Conservation (phyloP, 2,797 vertebrate species). For the Gymnocypris eckloni region DNA sequence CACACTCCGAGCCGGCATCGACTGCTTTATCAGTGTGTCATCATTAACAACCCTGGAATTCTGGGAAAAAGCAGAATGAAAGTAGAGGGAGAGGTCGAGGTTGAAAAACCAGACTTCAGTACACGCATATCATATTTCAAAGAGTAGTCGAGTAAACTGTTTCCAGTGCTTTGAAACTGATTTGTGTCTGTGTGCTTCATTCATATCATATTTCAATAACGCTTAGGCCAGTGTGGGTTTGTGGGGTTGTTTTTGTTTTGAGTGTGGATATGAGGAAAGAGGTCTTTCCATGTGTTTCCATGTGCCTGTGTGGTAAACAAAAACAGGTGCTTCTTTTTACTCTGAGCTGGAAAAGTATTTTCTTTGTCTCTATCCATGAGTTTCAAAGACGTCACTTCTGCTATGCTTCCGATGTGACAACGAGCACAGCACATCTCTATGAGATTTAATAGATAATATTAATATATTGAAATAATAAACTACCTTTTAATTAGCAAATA, state of each 20-base stretch:
- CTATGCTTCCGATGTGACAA: too few species aligned
- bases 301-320: slow-evolving; percentile 49
- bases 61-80: slow-evolving; percentile 63
- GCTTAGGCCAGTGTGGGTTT: not conserved
- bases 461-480: too few species aligned
- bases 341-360: not conserved
- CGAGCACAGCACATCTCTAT: too few species aligned
- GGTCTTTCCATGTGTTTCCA: slow-evolving; percentile 46
- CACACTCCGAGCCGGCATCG: slow-evolving; percentile 36
- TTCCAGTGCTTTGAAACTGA: not conserved
- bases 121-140: slow-evolving; percentile 82
- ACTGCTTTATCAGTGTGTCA: slow-evolving; percentile 59
- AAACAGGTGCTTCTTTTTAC: slow-evolving; percentile 53
- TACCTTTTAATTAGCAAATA: too few species aligned
- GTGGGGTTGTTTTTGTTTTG: slow-evolving; percentile 37
- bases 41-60: slow-evolving; percentile 73
- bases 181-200: slow-evolving; percentile 23
- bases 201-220: too few species aligned
- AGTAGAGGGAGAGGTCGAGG: slow-evolving; percentile 65
- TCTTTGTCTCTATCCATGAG: not conserved
- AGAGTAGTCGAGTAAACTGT: slow-evolving; percentile 68
- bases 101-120: slow-evolving; percentile 72
- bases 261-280: slow-evolving; percentile 4
- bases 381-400: too few species aligned
- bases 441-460: too few species aligned